Percentiles rank a stretch among this genome's conserved stretches.
Conservation (phyloP, 1,140 invertebrate genomes). For the Amyelois transitella region DNA sequence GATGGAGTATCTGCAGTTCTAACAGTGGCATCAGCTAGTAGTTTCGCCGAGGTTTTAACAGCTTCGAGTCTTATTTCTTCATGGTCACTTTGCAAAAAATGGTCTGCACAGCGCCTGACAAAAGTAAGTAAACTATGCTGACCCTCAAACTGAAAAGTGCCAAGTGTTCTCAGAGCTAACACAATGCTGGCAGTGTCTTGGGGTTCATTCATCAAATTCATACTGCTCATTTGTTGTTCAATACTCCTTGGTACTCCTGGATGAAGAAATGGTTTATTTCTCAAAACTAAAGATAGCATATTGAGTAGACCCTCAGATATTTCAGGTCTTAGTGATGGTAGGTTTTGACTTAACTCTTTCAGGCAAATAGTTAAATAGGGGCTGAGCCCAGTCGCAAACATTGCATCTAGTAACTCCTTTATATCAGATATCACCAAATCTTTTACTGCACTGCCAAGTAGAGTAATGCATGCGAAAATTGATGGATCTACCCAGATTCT, state of each 20-base stretch:
- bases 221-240: slow-evolving; percentile 68
- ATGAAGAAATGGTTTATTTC: slow-evolving; percentile 89
- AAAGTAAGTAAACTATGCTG: slow-evolving; percentile 95
- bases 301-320: slow-evolving; percentile 94
- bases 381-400: slow-evolving; percentile 94
- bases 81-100: slow-evolving; percentile 93
- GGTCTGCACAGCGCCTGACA: slow-evolving; percentile 92
- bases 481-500: slow-evolving; percentile 87
- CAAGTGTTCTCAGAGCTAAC: slow-evolving; percentile 93
- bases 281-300: slow-evolving; percentile 90
- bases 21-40: slow-evolving; percentile 87
- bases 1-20: slow-evolving; percentile 77
- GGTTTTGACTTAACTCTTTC: slow-evolving; percentile 90
- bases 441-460: slow-evolving; percentile 90
- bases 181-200: slow-evolving; percentile 90
- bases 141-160: slow-evolving; percentile 97
- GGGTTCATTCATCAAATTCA: slow-evolving; percentile 66
- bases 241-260: slow-evolving; percentile 82
- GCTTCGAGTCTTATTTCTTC: slow-evolving; percentile 95
- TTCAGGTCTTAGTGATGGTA: slow-evolving; percentile 90
- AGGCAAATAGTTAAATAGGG: slow-evolving; percentile 93
- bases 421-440: slow-evolving; percentile 85
- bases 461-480: slow-evolving; percentile 96
- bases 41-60: slow-evolving; percentile 92
- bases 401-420: slow-evolving; percentile 89